Base-by-base conservation (phyloP, 2,797 vertebrate species). In the Hoplostethus mediterraneus region DNA sequence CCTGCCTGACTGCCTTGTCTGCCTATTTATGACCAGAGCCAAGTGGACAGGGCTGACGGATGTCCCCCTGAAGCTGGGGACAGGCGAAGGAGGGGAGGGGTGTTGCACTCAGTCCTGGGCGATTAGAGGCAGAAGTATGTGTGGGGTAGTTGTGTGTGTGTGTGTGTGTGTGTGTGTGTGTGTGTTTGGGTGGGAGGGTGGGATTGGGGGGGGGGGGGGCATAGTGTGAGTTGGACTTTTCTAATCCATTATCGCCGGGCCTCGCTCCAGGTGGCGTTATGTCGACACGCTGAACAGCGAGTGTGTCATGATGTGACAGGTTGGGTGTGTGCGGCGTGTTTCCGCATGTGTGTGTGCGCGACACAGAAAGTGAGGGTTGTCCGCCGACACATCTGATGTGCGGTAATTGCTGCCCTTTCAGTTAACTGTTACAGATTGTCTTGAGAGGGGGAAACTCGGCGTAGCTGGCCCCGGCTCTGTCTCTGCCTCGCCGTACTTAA, bases 161-260 rank as follows among this genome's bases (percentile, higher is more conserved):
- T 67, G 67, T 80, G 75, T 76, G 80, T 21, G 16, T 51, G 61
- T 31, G 28, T 31, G 12, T n/a, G n/a, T 63, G 58, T 67, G 67
- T 80, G 75, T 76, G 80, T 21, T 30, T 51, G 61, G 47, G 28
- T 31, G 12, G 9, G 53, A 11, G 21, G 6, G 52, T 13, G 31
- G 55, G 11, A 13, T 80, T n/a, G n/a, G n/a, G 4, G 28, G 48
- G 40, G 56, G 79, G 69, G 51, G 47, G 73, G 79, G 72, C 80
- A 42, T 55, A 71, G 83, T 85, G 82, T 87, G 87, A 92, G 90
- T 90, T 84, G 84, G 87, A 90, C 87, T 92, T 88, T 84, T 85
- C 73, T 91, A 92, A 93, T 93, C 90, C 90, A 89, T 93, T 93
- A 90, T 91, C 76, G 77, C 85, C 30, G 33, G 83, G 87, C 82